Conservation (phyloP, 1,140 invertebrate genomes). For the Diabrotica virgifera region DNA sequence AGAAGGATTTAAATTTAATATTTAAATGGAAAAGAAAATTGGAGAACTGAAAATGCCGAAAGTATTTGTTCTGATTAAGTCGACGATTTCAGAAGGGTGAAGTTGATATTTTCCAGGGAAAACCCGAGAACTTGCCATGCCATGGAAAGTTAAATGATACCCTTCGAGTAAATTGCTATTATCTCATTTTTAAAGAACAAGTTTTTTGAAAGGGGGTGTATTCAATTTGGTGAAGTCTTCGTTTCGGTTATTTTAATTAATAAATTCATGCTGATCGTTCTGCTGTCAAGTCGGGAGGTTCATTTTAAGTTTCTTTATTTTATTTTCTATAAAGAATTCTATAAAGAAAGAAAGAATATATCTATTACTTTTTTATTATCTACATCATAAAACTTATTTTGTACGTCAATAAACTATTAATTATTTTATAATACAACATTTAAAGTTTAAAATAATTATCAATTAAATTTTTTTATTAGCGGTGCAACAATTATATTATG, state of each 20-base stretch:
- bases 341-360: no score
- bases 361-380: no score
- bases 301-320: no score
- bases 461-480: no score
- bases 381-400: no score
- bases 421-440: no score
- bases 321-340: no score
- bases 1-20: slow-evolving; percentile 1
- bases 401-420: no score
- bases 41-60: slow-evolving; percentile 1
- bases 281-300: background rate
- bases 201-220: background rate
- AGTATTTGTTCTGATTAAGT: slow-evolving; percentile 2
- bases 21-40: slow-evolving; percentile 3
- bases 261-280: background rate
- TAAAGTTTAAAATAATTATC: no score
- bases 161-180: background rate
- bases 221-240: background rate
- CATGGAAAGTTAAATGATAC: slow-evolving; percentile 1
- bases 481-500: no score
- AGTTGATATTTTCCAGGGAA: background rate
- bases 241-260: background rate
- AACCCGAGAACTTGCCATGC: background rate
- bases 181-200: background rate
- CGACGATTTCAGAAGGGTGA: background rate